Evolutionary conservation across 2,888 invertebrate genomes (phyloP).

Genomic region (Metellina segmentata): DNA sequence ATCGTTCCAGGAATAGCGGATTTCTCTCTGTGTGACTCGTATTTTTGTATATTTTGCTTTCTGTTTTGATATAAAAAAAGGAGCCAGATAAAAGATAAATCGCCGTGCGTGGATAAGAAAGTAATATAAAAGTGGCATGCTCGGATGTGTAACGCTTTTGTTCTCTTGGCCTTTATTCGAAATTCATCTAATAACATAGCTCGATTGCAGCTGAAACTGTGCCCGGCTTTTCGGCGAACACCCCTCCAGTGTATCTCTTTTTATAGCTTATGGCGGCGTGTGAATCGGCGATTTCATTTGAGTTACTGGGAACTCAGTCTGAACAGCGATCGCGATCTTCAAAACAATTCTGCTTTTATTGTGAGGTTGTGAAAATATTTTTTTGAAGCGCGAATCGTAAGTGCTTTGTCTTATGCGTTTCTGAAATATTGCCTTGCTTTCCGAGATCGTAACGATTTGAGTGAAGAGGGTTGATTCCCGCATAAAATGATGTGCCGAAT

Average conservation of each 20-base stretch:
- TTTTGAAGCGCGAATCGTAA: background rate
- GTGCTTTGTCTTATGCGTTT: no score
- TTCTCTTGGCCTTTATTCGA: slow-evolving; percentile 14
- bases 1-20: slow-evolving; percentile 25
- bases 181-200: slow-evolving; percentile 30
- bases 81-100: slow-evolving; percentile 31
- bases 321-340: background rate
- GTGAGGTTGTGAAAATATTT: background rate
- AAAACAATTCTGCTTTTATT: background rate
- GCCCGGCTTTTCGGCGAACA: background rate
- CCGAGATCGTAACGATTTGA: no score
- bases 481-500: no score
- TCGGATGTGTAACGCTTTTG: slow-evolving; percentile 3
- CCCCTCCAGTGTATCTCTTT: background rate
- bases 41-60: background rate
- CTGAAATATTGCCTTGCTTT: no score
- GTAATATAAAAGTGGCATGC: slow-evolving; percentile 40
- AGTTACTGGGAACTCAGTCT: background rate
- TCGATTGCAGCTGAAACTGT: background rate
- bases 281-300: background rate
- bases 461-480: no score
- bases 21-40: background rate
- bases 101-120: slow-evolving; percentile 19
- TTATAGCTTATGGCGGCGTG: background rate
- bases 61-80: slow-evolving; percentile 5